A percentile compares a stretch with the other conserved stretches of the same genome.
These are phyloP conservation scores for Paralinhomoeus sp. DNA, from an alignment of 2,888 invertebrate species.

Conservation along the genomic window DNA sequence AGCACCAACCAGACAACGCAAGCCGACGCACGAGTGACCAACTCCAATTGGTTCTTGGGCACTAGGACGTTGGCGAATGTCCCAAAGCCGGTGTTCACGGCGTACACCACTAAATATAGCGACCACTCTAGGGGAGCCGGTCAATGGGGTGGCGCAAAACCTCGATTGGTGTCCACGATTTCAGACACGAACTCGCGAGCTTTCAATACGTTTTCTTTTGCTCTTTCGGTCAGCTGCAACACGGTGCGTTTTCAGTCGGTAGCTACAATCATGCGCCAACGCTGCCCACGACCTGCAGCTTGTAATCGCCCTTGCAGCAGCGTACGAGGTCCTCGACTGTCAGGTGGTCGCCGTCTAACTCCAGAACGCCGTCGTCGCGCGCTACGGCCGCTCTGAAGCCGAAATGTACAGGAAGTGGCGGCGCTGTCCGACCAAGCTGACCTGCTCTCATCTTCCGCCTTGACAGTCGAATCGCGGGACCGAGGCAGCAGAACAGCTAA, in stretches of 20 bases:
- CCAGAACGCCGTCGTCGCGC: conserved; percentile 32
- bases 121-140: background rate
- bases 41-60: conserved; percentile 32
- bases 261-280: background rate
- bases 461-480: too few relatives aligned
- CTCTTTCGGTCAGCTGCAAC: conserved; percentile 34
- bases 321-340: conserved; percentile 36
- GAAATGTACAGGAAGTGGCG: too few relatives aligned
- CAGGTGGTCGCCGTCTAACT: conserved; percentile 34
- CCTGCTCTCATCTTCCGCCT: too few relatives aligned
- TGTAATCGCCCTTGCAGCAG: conserved; percentile 35
- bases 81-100: conserved; percentile 45
- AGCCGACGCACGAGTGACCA: background rate
- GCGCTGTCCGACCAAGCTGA: too few relatives aligned
- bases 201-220: conserved; percentile 34
- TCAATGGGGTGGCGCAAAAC: too few relatives aligned
- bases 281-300: conserved; percentile 30
- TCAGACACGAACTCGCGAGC: conserved; percentile 37
- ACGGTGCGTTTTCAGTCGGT: too few relatives aligned
- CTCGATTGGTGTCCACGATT: conserved; percentile 37
- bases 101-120: conserved; percentile 34
- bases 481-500: too few relatives aligned
- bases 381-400: too few relatives aligned
- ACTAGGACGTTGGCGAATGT: conserved; percentile 40
- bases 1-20: background rate